Evolutionary conservation across 2,888 invertebrate genomes (phyloP).

Genomic region (Heliconius charithonia): DNA sequence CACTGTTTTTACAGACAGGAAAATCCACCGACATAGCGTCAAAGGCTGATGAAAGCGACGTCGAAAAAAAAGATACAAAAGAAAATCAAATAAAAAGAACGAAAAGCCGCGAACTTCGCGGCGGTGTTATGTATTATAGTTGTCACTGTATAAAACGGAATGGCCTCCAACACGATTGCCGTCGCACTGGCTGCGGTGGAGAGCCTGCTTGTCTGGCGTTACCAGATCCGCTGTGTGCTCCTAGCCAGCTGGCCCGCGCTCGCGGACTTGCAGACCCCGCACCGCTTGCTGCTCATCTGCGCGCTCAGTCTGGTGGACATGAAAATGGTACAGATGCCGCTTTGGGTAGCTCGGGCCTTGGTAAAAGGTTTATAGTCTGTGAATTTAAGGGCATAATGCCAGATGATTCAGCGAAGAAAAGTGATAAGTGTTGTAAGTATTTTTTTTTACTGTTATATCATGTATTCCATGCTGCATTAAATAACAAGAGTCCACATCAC

Average conservation of each 20-base stretch:
- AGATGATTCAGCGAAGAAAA: slow-evolving; percentile 56
- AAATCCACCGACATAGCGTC: slow-evolving; percentile 58
- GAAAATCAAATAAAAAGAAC: slow-evolving; percentile 76
- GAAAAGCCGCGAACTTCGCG: slow-evolving; percentile 82
- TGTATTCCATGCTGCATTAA: background rate
- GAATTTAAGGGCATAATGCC: slow-evolving; percentile 73
- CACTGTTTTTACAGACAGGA: slow-evolving; percentile 62
- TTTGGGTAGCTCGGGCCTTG: slow-evolving; percentile 54
- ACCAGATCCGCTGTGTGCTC: slow-evolving; percentile 83
- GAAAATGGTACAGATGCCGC: slow-evolving; percentile 53
- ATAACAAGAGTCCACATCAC: background rate
- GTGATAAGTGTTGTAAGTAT: slow-evolving; percentile 74
- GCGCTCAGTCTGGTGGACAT: slow-evolving; percentile 56
- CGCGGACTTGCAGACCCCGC: slow-evolving; percentile 73
- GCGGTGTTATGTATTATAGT: slow-evolving; percentile 81
- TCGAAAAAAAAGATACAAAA: slow-evolving; percentile 72
- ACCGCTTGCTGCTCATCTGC: slow-evolving; percentile 65
- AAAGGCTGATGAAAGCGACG: slow-evolving; percentile 65
- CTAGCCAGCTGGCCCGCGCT: slow-evolving; percentile 78
- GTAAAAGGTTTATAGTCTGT: slow-evolving; percentile 77
- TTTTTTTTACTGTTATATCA: background rate
- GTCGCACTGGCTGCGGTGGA: slow-evolving; percentile 80
- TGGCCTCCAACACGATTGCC: slow-evolving; percentile 84
- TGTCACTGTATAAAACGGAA: slow-evolving; percentile 85
- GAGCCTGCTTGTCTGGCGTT: slow-evolving; percentile 78